A percentile compares a stretch with the other conserved stretches of the same genome.
Conservation (phyloP, 2,888 invertebrate species). For the Punctoribates punctum region DNA sequence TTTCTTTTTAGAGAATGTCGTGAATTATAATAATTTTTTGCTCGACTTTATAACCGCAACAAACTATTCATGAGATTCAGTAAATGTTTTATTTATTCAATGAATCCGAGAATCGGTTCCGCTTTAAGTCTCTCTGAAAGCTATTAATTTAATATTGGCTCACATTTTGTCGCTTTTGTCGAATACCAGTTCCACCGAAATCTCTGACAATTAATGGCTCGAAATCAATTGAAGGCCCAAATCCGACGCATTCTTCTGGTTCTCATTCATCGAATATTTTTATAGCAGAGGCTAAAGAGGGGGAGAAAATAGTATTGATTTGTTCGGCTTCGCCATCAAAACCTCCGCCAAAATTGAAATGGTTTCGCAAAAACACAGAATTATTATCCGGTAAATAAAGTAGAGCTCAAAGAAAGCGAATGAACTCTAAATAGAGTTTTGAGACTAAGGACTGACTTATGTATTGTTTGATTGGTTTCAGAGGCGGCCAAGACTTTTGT, state of each 20-base stretch:
- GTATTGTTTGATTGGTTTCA: conserved; percentile 3
- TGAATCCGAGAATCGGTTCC: no score
- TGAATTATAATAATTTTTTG: neutral
- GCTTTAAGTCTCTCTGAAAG: no score
- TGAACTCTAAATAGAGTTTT: neutral
- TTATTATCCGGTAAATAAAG: conserved; percentile 43
- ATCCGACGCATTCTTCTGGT: conserved; percentile 38
- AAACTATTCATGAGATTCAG: no score
- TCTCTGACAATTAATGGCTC: conserved; percentile 44
- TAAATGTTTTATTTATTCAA: no score
- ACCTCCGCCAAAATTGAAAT: conserved; percentile 48
- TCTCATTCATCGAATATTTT: conserved; percentile 44
- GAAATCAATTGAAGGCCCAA: conserved; percentile 23
- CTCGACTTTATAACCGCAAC: neutral
- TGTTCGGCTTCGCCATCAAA: conserved; percentile 48
- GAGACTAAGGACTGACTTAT: neutral
- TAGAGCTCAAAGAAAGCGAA: neutral
- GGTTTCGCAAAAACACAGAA: conserved; percentile 48
- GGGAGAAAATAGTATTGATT: conserved; percentile 47
- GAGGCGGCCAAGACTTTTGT: conserved; percentile 44
- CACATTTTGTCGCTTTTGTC: neutral
- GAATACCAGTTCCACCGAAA: conserved; percentile 45
- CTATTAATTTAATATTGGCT: no score
- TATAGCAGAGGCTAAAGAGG: conserved; percentile 48
- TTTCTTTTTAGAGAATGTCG: neutral